Evolutionary conservation across 2,888 invertebrate genomes (phyloP).

Genomic region (Metellina segmentata): DNA sequence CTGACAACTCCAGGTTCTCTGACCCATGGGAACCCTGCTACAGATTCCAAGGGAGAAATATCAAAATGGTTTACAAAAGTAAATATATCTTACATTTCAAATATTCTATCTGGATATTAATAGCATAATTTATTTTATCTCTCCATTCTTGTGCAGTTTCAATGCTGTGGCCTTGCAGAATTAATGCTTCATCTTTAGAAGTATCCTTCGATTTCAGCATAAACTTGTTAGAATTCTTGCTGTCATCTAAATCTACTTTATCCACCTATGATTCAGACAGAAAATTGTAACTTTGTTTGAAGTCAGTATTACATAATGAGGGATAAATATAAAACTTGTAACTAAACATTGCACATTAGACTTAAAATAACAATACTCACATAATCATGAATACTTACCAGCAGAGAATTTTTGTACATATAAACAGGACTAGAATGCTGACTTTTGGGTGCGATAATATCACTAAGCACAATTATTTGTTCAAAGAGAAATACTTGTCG

Average conservation of each 20-base stretch:
- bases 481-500: constrained; percentile 98
- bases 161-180: constrained; percentile 88
- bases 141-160: constrained; percentile 92
- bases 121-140: constrained; percentile 89
- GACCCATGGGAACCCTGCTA: too few species aligned
- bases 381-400: constrained; percentile 84
- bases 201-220: constrained; percentile 91
- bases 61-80: too few species aligned
- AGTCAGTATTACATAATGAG: too few species aligned
- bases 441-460: constrained; percentile 83
- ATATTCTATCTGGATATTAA: constrained; percentile 96
- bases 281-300: neutral
- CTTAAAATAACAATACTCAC: too few species aligned
- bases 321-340: too few species aligned
- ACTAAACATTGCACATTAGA: too few species aligned
- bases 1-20: too few species aligned
- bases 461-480: constrained; percentile 97
- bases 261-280: constrained; percentile 88
- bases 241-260: constrained; percentile 90
- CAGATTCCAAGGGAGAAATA: neutral
- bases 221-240: constrained; percentile 87
- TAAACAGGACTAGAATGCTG: constrained; percentile 95
- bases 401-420: constrained; percentile 96
- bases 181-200: constrained; percentile 88
- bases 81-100: constrained; percentile 84